A percentile compares a stretch with the other conserved stretches of the same genome.
Evolutionary conservation across 2,888 invertebrate species (phyloP).

Genomic region (Ferrisia virgata): DNA sequence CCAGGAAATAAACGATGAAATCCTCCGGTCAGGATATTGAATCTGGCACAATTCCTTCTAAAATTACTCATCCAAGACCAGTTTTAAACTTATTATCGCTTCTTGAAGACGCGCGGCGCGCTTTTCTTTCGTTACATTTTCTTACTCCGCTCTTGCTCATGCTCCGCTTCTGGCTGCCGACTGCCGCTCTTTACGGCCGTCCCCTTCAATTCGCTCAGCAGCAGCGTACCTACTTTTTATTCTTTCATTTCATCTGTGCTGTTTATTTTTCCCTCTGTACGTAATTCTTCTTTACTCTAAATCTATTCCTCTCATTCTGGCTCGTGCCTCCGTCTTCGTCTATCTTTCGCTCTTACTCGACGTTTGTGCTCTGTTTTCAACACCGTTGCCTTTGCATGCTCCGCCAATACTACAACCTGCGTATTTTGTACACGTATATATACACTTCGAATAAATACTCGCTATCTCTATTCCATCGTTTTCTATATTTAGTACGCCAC

Average conservation of each 20-base stretch:
- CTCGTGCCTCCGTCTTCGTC: background rate
- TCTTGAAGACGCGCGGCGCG: background rate
- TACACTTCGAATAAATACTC: background rate
- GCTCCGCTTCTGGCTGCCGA: background rate
- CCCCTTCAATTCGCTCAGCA: background rate
- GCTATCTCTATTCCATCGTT: background rate
- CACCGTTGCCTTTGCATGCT: no score
- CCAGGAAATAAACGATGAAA: constrained; percentile 21
- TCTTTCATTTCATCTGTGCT: background rate
- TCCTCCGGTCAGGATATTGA: constrained; percentile 18
- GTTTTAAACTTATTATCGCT: constrained; percentile 17
- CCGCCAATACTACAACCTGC: no score
- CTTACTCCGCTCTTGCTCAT: background rate
- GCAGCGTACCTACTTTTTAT: constrained; percentile 3
- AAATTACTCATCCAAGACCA: constrained; percentile 20
- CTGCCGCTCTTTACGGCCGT: no score
- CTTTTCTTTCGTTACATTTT: constrained; percentile 5
- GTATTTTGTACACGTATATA: no score
- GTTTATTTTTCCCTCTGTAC: background rate
- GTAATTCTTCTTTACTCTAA: background rate
- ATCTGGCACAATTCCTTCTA: constrained; percentile 19
- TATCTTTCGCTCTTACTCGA: no score
- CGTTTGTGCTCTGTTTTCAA: no score
- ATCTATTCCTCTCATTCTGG: background rate
- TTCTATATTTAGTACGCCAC: background rate